Percentiles rank a stretch among this genome's conserved stretches.
phyloP scores from a whole-genome alignment of 2,888 invertebrate genomes.

The Exephanes ischioxanthus region DNA sequence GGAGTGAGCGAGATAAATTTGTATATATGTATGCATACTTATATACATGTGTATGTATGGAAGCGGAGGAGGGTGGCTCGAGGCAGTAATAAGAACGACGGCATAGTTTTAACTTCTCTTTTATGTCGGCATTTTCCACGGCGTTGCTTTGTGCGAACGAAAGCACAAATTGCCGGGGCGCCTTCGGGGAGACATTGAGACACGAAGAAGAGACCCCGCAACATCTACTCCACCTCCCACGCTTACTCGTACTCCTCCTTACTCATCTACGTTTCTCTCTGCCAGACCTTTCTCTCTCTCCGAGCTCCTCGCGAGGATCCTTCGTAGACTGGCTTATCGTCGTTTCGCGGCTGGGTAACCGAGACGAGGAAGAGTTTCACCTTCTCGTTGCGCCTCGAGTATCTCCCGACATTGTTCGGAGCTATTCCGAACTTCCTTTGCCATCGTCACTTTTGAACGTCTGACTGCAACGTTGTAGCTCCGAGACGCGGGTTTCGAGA shows the following conservation, averaged over 20 bases:
- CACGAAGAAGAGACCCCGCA: slow-evolving; percentile 76
- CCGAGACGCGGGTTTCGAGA: background rate
- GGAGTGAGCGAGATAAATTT: slow-evolving; percentile 16
- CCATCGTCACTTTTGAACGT: slow-evolving; percentile 24
- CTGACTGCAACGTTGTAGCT: slow-evolving; percentile 2
- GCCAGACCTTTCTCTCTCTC: slow-evolving; percentile 39
- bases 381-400: slow-evolving; percentile 42
- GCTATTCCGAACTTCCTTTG: slow-evolving; percentile 42
- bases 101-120: slow-evolving; percentile 85
- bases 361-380: slow-evolving; percentile 48
- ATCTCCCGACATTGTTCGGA: slow-evolving; percentile 14
- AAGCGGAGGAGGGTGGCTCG: slow-evolving; percentile 78
- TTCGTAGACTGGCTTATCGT: slow-evolving; percentile 59
- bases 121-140: slow-evolving; percentile 83
- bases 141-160: slow-evolving; percentile 84
- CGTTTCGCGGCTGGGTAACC: slow-evolving; percentile 57
- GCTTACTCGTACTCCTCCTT: slow-evolving; percentile 60
- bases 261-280: slow-evolving; percentile 55
- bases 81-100: slow-evolving; percentile 85
- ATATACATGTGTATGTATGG: slow-evolving; percentile 51
- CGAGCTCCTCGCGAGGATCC: slow-evolving; percentile 58
- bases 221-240: slow-evolving; percentile 63
- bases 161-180: slow-evolving; percentile 84
- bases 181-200: slow-evolving; percentile 85
- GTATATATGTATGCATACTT: slow-evolving; percentile 11